Conservation (phyloP, 2,888 invertebrate species). For the Panorpa germanica region DNA sequence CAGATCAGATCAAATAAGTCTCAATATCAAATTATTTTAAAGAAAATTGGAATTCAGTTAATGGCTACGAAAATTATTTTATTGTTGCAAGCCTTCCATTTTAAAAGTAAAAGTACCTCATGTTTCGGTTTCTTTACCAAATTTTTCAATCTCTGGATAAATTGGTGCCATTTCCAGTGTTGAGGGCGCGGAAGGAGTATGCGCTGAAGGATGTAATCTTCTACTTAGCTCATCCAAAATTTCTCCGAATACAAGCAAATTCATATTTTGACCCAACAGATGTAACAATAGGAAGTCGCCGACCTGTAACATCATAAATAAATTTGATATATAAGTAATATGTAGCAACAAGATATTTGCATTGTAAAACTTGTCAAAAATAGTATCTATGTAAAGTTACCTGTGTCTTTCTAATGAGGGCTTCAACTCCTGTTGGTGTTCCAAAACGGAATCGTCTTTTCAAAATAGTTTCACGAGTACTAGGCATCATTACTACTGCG, state of each 20-base stretch:
- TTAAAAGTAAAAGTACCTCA: too few species aligned
- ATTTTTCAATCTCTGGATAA: conserved; percentile 62
- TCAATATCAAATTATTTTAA: too few species aligned
- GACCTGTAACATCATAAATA: conserved; percentile 32
- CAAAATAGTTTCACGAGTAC: conserved; percentile 62
- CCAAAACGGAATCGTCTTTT: conserved; percentile 63
- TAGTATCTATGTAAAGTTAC: conserved; percentile 23
- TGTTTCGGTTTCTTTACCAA: conserved; percentile 68
- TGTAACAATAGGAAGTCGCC: conserved; percentile 75
- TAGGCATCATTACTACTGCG: conserved; percentile 59
- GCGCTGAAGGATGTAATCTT: conserved; percentile 47
- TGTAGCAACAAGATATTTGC: neutral
- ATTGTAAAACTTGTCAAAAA: conserved; percentile 5
- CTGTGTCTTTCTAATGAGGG: conserved; percentile 64
- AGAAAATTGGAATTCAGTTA: too few species aligned
- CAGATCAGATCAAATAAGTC: too few species aligned
- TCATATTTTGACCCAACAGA: conserved; percentile 73
- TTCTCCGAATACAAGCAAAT: conserved; percentile 60
- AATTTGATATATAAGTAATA: conserved; percentile 9
- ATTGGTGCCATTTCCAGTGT: conserved; percentile 75
- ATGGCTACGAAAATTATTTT: too few species aligned
- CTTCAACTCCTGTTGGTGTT: conserved; percentile 51
- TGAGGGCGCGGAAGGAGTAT: conserved; percentile 71
- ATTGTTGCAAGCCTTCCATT: too few species aligned
- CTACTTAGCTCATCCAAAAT: conserved; percentile 60